Percentiles rank a stretch among this genome's conserved stretches.
Conservation (phyloP, 1,140 invertebrate species). For the Eriocheir sinensis region DNA sequence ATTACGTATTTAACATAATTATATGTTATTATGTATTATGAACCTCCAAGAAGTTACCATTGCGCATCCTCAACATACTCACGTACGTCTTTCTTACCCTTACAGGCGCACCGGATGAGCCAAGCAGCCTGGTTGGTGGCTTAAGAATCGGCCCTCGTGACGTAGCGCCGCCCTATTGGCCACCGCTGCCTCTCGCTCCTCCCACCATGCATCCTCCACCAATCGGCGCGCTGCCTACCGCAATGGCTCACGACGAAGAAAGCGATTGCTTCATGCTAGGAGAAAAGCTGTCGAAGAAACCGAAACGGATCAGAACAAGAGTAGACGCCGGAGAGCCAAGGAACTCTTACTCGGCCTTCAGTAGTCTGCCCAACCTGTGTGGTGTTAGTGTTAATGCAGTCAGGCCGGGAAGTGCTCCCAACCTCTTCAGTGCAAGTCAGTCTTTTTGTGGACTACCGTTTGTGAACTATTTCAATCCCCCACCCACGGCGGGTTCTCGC, state of each 20-base stretch:
- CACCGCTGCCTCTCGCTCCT: conserved; percentile 77
- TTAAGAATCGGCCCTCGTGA: conserved; percentile 79
- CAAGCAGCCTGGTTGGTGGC: conserved; percentile 78
- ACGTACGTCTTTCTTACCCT: conserved; percentile 78
- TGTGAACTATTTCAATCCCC: conserved; percentile 79
- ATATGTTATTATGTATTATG: conserved; percentile 72
- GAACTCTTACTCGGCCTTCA: conserved; percentile 89
- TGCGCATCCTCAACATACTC: conserved; percentile 75
- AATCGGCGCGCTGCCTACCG: conserved; percentile 87
- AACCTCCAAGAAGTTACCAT: conserved; percentile 66
- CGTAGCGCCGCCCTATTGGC: conserved; percentile 79
- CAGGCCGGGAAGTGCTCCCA: conserved; percentile 77
- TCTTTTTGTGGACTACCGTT: conserved; percentile 79
- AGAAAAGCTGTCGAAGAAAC: conserved; percentile 80
- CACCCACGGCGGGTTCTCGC: conserved; percentile 74
- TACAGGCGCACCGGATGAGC: conserved; percentile 78
- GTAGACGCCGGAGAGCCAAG: conserved; percentile 96
- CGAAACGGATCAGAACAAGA: conserved; percentile 91
- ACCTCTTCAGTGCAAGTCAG: conserved; percentile 77
- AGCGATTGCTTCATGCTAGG: conserved; percentile 80
- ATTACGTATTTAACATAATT: conserved; percentile 73
- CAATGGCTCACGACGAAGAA: conserved; percentile 94
- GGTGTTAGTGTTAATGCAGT: conserved; percentile 79
- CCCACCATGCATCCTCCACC: conserved; percentile 77
- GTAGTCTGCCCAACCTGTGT: conserved; percentile 78